A percentile compares a stretch with the other conserved stretches of the same genome.
phyloP scores from a whole-genome alignment of 2,113 vertebrate genomes.

The Blennius ocellaris region DNA sequence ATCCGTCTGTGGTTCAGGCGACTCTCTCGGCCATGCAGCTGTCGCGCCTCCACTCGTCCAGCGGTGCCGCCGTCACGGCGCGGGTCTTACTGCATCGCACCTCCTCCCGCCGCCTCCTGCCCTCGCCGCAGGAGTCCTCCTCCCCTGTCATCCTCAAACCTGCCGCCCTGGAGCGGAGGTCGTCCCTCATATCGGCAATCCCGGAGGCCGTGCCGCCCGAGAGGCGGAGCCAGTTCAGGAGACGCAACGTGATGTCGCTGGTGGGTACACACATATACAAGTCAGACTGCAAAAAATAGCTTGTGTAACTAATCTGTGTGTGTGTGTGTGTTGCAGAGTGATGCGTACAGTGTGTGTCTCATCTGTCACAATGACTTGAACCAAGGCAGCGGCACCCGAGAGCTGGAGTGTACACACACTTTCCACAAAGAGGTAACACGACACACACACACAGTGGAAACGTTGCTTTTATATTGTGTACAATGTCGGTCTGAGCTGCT shows the following conservation, averaged over 20 bases:
- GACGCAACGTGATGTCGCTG: conserved; percentile 86
- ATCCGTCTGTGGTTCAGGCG: conserved; percentile 61
- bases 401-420: conserved; percentile 77
- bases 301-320: too few species aligned
- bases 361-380: conserved; percentile 77
- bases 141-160: conserved; percentile 16
- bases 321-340: conserved; percentile 70
- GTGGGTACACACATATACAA: conserved; percentile 59
- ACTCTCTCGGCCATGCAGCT: conserved; percentile 83
- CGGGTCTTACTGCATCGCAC: conserved; percentile 71
- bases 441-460: neutral
- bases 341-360: conserved; percentile 74
- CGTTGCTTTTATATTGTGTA: too few species aligned
- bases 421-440: conserved; percentile 78
- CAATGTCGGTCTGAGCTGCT: too few species aligned
- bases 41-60: conserved; percentile 75
- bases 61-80: conserved; percentile 77
- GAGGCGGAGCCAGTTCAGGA: conserved; percentile 83
- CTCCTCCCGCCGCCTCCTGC: conserved; percentile 74
- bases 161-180: conserved; percentile 51
- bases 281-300: too few species aligned
- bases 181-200: conserved; percentile 76
- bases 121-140: conserved; percentile 42
- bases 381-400: conserved; percentile 57
- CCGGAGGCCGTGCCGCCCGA: conserved; percentile 82